phyloP scores from a whole-genome alignment of 1,140 invertebrate species.

The Antheraea pernyi region DNA sequence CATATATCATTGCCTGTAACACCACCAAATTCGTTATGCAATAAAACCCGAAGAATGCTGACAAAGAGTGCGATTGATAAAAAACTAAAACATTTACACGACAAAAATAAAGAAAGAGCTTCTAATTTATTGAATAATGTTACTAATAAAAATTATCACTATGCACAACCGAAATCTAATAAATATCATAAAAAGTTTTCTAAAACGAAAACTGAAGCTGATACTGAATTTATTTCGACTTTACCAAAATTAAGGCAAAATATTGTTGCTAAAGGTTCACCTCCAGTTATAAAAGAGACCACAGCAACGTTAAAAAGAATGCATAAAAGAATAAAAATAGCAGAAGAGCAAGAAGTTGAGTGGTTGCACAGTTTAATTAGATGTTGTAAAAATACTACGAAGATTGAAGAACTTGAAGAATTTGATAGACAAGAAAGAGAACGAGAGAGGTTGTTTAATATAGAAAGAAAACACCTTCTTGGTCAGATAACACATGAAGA shows the following conservation, averaged over 20 bases:
- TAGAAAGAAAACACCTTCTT: constrained; percentile 79
- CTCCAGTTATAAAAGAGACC: constrained; percentile 68
- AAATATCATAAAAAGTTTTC: constrained; percentile 45
- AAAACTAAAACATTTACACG: constrained; percentile 53
- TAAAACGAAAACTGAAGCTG: constrained; percentile 42
- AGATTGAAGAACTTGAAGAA: constrained; percentile 66
- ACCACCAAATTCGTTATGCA: constrained; percentile 49
- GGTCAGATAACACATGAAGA: constrained; percentile 80
- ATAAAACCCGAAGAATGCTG: constrained; percentile 58
- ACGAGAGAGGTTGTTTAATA: constrained; percentile 71
- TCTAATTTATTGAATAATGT: constrained; percentile 62
- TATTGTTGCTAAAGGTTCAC: constrained; percentile 21
- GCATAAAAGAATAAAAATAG: constrained; percentile 66
- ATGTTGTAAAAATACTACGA: constrained; percentile 60
- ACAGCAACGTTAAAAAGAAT: constrained; percentile 72
- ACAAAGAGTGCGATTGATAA: constrained; percentile 61
- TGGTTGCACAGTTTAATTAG: constrained; percentile 73
- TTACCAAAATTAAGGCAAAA: constrained; percentile 31
- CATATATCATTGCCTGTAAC: constrained; percentile 31
- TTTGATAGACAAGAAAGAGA: constrained; percentile 67
- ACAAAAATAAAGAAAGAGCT: constrained; percentile 73
- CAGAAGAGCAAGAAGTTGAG: constrained; percentile 76
- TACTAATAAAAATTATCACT: constrained; percentile 52
- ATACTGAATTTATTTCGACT: constrained; percentile 34
- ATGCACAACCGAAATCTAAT: constrained; percentile 49